Conservation (phyloP, 2,113 vertebrate genomes). For the Sula dactylatra region DNA sequence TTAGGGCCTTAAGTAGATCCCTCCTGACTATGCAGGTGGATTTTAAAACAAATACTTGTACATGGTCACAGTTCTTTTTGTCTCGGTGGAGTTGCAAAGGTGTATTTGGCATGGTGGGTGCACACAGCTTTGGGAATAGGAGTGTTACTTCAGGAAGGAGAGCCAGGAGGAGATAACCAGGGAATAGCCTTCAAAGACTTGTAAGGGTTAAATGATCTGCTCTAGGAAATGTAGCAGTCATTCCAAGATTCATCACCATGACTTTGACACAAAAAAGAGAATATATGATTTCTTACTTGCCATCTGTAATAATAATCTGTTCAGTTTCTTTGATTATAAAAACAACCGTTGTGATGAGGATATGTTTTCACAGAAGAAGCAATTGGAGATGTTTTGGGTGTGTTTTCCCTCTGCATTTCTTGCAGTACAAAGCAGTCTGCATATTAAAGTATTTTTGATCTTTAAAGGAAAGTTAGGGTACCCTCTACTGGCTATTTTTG, state of each 20-base stretch:
- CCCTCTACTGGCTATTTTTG: constrained; percentile 43
- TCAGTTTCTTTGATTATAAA: not conserved
- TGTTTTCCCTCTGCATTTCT: not conserved
- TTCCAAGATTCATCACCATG: not conserved
- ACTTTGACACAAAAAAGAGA: not conserved
- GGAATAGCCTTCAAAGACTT: not conserved
- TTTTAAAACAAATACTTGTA: not conserved
- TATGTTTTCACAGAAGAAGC: not conserved
- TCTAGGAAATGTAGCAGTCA: not conserved
- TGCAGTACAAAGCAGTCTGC: not conserved
- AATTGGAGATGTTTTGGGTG: not conserved
- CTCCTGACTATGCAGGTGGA: not conserved
- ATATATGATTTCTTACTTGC: not conserved
- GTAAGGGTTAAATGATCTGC: not conserved
- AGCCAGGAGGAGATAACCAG: not conserved
- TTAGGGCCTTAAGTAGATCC: not conserved
- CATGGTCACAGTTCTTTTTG: not conserved
- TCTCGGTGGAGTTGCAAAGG: not conserved
- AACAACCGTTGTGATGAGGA: not conserved
- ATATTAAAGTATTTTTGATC: not conserved
- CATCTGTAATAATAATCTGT: not conserved
- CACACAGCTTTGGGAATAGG: not conserved
- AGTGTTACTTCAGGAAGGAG: not conserved
- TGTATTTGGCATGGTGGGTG: not conserved
- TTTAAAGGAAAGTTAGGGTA: constrained; percentile 3